A percentile compares a stretch with the other conserved stretches of the same genome.
Conservation (phyloP, 1,140 invertebrate genomes). For the Cydia strobilella region DNA sequence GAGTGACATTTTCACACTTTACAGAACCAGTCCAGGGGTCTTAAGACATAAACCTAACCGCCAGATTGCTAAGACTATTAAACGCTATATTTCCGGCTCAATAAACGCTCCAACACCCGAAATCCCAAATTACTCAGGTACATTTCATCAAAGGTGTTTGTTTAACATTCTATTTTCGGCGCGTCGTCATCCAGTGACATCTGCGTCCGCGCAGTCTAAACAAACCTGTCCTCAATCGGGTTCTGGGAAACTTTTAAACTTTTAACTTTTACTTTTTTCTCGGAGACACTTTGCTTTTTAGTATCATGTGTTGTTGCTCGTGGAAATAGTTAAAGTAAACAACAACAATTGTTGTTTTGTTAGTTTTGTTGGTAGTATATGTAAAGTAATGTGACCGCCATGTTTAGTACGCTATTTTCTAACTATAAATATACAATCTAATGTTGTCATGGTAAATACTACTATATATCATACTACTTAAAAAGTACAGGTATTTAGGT, state of each 20-base stretch:
- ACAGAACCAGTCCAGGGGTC: background rate
- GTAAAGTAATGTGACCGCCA: background rate
- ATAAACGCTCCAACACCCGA: background rate
- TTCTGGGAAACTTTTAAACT: conserved; percentile 73
- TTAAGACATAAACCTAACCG: background rate
- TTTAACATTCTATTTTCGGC: conserved; percentile 48
- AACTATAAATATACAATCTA: background rate
- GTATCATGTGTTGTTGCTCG: conserved; percentile 31
- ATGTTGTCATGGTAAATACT: too few species aligned
- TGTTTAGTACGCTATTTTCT: background rate
- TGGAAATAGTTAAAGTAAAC: conserved; percentile 31
- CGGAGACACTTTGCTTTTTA: conserved; percentile 55
- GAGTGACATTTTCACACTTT: conserved; percentile 56
- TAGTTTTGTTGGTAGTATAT: background rate
- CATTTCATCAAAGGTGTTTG: conserved; percentile 30
- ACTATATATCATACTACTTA: too few species aligned
- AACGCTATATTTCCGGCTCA: background rate
- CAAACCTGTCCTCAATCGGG: conserved; percentile 63
- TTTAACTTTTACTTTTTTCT: conserved; percentile 56
- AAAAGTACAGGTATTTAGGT: too few species aligned
- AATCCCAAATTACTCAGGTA: conserved; percentile 26
- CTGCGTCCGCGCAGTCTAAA: conserved; percentile 60
- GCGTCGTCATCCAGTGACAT: conserved; percentile 61
- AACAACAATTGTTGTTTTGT: conserved; percentile 23
- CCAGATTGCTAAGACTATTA: background rate